Percentiles rank a stretch among this genome's conserved stretches.
phyloP scores from a whole-genome alignment of 2,113 vertebrate species.

The Desmodus rotundus region DNA sequence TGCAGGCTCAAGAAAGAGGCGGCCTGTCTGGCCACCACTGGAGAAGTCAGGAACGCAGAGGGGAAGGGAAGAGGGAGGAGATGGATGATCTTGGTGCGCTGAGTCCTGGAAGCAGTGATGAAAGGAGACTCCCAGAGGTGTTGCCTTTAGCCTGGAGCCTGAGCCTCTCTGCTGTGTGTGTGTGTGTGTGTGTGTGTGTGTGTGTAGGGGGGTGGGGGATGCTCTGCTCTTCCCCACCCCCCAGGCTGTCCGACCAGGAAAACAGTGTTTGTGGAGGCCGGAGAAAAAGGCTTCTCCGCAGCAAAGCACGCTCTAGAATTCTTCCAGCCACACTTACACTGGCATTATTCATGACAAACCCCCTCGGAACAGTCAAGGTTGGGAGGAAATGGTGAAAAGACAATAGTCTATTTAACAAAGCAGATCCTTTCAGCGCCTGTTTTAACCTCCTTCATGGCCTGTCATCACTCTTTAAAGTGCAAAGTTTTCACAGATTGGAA shows the following conservation, averaged over 20 bases:
- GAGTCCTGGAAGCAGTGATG: background rate
- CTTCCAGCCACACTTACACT: background rate
- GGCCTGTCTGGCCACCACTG: background rate
- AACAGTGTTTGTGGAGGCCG: background rate
- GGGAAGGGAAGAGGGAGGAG: background rate
- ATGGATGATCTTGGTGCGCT: background rate
- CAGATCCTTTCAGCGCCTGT: conserved; percentile 17
- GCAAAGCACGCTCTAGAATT: background rate
- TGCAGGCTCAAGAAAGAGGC: background rate
- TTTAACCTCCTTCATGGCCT: background rate
- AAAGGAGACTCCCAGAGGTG: background rate
- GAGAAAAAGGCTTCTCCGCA: background rate
- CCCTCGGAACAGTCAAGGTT: background rate
- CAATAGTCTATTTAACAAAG: background rate
- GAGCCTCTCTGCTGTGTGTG: background rate
- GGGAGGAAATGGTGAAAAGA: conserved; percentile 12
- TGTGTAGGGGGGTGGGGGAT: too few species aligned
- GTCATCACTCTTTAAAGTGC: conserved; percentile 17
- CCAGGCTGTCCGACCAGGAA: background rate
- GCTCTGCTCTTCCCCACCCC: background rate
- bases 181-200: too few species aligned
- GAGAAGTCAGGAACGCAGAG: background rate
- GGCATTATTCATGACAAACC: background rate
- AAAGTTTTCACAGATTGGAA: conserved; percentile 14
- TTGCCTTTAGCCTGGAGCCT: background rate